Evolutionary conservation across 92 coral and sea anemone genomes (phyloP).

Genomic region (Porites lobata): DNA sequence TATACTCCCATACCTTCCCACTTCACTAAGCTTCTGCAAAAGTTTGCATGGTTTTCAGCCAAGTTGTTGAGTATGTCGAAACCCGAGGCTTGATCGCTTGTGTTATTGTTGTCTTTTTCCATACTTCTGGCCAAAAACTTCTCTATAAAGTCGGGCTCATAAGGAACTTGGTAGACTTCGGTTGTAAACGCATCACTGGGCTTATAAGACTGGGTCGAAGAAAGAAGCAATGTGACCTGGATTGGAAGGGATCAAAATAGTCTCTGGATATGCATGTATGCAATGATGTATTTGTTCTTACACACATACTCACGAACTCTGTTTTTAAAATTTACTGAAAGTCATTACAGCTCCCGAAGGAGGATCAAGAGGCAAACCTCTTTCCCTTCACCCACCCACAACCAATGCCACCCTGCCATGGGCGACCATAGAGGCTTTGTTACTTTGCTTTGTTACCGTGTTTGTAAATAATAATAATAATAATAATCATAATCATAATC

Average conservation of each 20-base stretch:
- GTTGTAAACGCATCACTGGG: conserved; percentile 8
- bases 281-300: too few relatives aligned
- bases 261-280: too few relatives aligned
- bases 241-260: background rate
- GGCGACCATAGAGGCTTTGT: too few relatives aligned
- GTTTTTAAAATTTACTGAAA: too few relatives aligned
- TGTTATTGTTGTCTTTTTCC: background rate
- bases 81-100: conserved; percentile 16
- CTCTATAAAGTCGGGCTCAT: conserved; percentile 25
- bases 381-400: too few relatives aligned
- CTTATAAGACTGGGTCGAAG: conserved; percentile 16
- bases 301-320: too few relatives aligned
- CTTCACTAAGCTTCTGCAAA: conserved; percentile 14
- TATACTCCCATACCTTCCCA: conserved; percentile 9
- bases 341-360: too few relatives aligned
- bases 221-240: conserved; percentile 19
- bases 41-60: conserved; percentile 21
- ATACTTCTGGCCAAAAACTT: background rate
- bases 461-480: too few relatives aligned
- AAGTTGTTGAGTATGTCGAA: conserved; percentile 15
- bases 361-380: too few relatives aligned
- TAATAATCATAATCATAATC: too few relatives aligned
- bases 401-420: too few relatives aligned
- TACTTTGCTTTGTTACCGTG: too few relatives aligned
- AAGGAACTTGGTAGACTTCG: conserved; percentile 19